These are phyloP conservation scores for Drosophila falleni DNA, from an alignment of 2,888 invertebrate species.

Conservation along the genomic window DNA sequence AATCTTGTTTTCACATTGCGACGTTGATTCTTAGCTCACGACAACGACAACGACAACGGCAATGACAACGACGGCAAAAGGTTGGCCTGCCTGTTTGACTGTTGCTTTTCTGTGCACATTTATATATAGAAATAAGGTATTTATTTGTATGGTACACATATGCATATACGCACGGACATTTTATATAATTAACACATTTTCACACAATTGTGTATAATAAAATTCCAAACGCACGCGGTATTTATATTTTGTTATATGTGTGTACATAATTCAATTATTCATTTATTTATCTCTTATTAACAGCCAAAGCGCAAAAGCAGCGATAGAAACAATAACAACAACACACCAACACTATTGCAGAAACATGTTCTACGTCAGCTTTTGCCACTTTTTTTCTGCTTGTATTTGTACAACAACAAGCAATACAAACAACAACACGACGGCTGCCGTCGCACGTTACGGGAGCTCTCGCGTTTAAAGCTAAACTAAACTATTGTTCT, in stretches of 20 bases:
- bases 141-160: not conserved
- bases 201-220: constrained; percentile 44
- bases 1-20: constrained; percentile 65
- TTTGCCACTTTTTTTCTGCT: constrained; percentile 56
- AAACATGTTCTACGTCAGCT: constrained; percentile 73
- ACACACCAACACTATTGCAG: constrained; percentile 70
- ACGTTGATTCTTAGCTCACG: constrained; percentile 67
- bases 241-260: constrained; percentile 47
- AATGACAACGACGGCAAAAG: constrained; percentile 33
- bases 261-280: constrained; percentile 77
- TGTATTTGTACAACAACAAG: constrained; percentile 59
- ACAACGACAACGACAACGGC: constrained; percentile 25
- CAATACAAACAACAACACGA: constrained; percentile 60
- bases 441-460: constrained; percentile 58
- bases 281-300: constrained; percentile 80
- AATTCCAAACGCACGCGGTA: constrained; percentile 49
- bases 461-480: constrained; percentile 70
- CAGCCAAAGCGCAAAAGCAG: constrained; percentile 53
- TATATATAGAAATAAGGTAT: constrained; percentile 8
- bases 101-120: constrained; percentile 58
- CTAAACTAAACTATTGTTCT: constrained; percentile 62
- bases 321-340: constrained; percentile 59
- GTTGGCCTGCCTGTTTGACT: constrained; percentile 45
- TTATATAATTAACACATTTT: constrained; percentile 78
- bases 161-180: constrained; percentile 18